Conservation (phyloP, 2,888 invertebrate genomes). For the Melanchra persicariae region DNA sequence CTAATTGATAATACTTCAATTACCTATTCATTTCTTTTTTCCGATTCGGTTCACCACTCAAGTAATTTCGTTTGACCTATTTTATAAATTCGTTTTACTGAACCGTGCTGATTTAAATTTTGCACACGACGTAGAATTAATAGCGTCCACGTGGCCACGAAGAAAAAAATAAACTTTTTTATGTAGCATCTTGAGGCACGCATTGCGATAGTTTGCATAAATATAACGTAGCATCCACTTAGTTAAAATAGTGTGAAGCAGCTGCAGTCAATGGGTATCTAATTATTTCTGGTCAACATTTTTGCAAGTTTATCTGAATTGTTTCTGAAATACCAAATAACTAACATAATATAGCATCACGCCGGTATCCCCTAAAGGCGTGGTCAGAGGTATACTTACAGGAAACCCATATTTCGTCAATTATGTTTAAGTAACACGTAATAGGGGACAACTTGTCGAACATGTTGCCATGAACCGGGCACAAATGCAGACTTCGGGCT, state of each 20-base stretch:
- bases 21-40: constrained; percentile 25
- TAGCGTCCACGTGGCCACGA: neutral
- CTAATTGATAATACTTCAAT: constrained; percentile 19
- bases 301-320: neutral
- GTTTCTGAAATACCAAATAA: neutral
- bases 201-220: neutral
- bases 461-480: neutral
- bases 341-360: neutral
- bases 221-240: neutral
- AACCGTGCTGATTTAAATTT: constrained; percentile 13
- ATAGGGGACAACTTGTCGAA: neutral
- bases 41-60: constrained; percentile 2
- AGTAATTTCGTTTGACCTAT: constrained; percentile 35
- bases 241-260: neutral
- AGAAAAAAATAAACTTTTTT: neutral
- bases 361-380: no score
- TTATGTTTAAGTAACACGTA: neutral
- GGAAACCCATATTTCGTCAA: neutral
- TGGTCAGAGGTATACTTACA: no score
- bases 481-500: neutral
- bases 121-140: constrained; percentile 14
- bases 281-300: neutral
- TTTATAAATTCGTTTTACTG: constrained; percentile 15
- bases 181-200: neutral
- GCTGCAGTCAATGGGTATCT: neutral